Percentiles rank a stretch among this genome's conserved stretches.
These are phyloP conservation scores for Odontothrips loti DNA, from an alignment of 2,888 invertebrate species.

Conservation along the genomic window DNA sequence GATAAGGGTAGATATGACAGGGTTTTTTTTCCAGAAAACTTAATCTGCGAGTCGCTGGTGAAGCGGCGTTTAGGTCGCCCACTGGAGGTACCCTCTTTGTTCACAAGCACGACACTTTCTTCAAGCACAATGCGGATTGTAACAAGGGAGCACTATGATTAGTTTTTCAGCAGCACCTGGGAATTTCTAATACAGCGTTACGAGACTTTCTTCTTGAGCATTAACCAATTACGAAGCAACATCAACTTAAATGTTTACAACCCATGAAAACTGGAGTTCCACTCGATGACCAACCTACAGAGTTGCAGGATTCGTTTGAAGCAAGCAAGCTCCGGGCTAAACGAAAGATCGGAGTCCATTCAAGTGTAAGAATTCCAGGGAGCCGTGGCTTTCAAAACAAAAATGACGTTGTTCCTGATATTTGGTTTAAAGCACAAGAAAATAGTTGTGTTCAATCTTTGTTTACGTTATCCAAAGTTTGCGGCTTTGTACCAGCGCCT, in stretches of 20 bases:
- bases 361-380: no score
- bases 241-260: slow-evolving; percentile 12
- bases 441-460: no score
- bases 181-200: background rate
- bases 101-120: background rate
- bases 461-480: no score
- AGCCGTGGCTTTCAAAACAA: no score
- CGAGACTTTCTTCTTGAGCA: background rate
- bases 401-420: no score
- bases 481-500: no score
- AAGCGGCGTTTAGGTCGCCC: background rate
- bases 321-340: no score
- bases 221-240: background rate
- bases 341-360: no score
- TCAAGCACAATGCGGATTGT: background rate
- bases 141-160: background rate
- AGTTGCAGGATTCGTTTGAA: no score
- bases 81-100: background rate
- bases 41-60: background rate
- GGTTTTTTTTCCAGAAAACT: background rate
- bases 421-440: no score
- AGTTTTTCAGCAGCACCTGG: background rate
- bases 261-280: slow-evolving; percentile 17
- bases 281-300: background rate
- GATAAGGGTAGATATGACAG: background rate